Evolutionary conservation across 1,140 invertebrate genomes (phyloP), one percentile per base, ranked within the genome.

Genomic region (Palaemon carinicauda): DNA sequence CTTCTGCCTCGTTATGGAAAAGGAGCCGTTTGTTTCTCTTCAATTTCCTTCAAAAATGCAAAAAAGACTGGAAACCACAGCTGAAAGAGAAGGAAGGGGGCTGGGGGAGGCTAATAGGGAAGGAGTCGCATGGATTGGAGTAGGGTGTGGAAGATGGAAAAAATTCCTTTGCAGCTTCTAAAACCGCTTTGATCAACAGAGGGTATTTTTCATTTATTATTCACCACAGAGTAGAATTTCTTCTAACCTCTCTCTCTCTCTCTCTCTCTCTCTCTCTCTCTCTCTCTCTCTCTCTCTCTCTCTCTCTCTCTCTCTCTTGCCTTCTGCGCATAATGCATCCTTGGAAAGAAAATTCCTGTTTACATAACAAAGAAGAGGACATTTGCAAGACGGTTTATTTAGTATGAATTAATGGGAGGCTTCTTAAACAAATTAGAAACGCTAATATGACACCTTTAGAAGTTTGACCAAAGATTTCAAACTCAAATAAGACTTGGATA

Each of bases 181-280:
- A 50, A 75, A 75, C 10, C 73, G 41, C 19, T 41, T 41, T 41
- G 41, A 41, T 41, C 41, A 41, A 41, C 41, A 41, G 41, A 41
- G 41, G 5, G 41, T 41, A 41, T 41, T 41, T 41, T 41, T 41
- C 41, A 41, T 41, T 41, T 41, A 41, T 9, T 41, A 12, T 12
- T 41, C 12, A 41, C 12, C 33, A 50, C 31, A n/a, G 51, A 75
- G 51, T 17, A 10, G 14, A 50, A 1, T 21, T 41, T 50, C 41
- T 21, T 29, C n/a, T n/a, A n/a, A n/a, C n/a, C 73, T 75, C 73
- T 75, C 73, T 75, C 73, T 75, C 71, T 74, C 71, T 74, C 71
- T 74, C 31, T 74, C 69, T 73, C 69, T 73, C 69, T 73, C 69
- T 73, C 69, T 73, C 69, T 73, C 69, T 73, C 69, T 73, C 69